Conservation (phyloP, 2,797 vertebrate genomes). For the Austrolebias charrua region DNA sequence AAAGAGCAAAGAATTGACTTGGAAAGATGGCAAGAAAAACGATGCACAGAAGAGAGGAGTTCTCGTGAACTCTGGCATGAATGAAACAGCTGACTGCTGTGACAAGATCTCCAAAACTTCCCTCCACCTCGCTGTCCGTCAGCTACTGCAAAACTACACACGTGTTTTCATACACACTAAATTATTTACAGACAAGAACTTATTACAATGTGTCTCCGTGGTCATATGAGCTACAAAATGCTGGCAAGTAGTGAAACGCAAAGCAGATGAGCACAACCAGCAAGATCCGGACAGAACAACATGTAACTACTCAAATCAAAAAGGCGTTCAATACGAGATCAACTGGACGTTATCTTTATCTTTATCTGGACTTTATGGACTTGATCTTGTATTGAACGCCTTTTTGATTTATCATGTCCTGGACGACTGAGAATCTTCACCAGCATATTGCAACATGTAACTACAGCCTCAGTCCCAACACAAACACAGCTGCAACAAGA, state of each 20-base stretch:
- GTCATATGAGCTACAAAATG: slow-evolving; percentile 25
- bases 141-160: slow-evolving; percentile 24
- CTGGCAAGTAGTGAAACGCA: slow-evolving; percentile 17
- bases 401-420: too few species aligned
- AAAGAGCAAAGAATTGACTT: slow-evolving; percentile 2
- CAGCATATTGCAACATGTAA: too few species aligned
- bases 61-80: slow-evolving; percentile 60
- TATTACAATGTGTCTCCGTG: slow-evolving; percentile 41
- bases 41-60: slow-evolving; percentile 42
- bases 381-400: too few species aligned
- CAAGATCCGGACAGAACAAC: slow-evolving; percentile 29
- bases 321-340: too few species aligned
- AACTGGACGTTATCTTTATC: too few species aligned
- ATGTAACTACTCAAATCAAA: too few species aligned
- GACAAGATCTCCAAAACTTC: slow-evolving; percentile 54
- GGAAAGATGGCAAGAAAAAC: slow-evolving; percentile 9
- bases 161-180: neutral
- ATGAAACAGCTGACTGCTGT: slow-evolving; percentile 65
- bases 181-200: neutral
- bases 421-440: too few species aligned
- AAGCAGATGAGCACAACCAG: slow-evolving; percentile 27
- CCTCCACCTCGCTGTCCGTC: slow-evolving; percentile 18
- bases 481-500: slow-evolving; percentile 80
- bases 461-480: slow-evolving; percentile 41
- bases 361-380: too few species aligned